These are phyloP conservation scores for Thysanoteuthis rhombus DNA, from an alignment of 2,888 invertebrate species.

Conservation along the genomic window DNA sequence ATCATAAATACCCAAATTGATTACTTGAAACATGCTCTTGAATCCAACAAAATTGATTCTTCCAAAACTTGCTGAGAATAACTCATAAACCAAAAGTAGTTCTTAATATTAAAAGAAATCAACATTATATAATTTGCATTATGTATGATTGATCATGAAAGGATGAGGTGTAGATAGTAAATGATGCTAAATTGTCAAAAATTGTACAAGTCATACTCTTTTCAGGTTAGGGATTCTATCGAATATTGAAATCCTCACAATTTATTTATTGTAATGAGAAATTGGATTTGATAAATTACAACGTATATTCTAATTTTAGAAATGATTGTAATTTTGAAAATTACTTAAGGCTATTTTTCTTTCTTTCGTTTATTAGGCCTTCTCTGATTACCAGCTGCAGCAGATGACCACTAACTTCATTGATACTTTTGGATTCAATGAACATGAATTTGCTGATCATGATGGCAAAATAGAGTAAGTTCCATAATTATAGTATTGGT, in stretches of 20 bases:
- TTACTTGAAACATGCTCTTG: too few species aligned
- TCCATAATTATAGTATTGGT: neutral
- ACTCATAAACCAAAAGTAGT: too few species aligned
- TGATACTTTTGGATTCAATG: constrained; percentile 75
- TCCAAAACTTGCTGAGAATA: too few species aligned
- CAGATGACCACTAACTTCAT: constrained; percentile 74
- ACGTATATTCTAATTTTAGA: neutral
- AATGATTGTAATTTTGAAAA: neutral
- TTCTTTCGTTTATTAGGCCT: constrained; percentile 69
- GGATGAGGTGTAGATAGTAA: neutral
- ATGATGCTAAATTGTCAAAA: neutral
- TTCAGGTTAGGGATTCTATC: too few species aligned
- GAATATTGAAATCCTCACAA: too few species aligned
- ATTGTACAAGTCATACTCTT: neutral
- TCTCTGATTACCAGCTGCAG: constrained; percentile 75
- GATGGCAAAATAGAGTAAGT: constrained; percentile 70
- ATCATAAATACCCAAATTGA: too few species aligned
- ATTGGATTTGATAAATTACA: too few species aligned
- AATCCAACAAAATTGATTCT: too few species aligned
- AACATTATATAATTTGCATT: neutral
- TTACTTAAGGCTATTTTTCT: neutral
- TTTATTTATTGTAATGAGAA: too few species aligned
- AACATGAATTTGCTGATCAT: constrained; percentile 75
- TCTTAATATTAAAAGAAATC: too few species aligned
- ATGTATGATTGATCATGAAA: neutral